These are phyloP conservation scores for Tylochromis polylepis DNA, from an alignment of 2,113 vertebrate species.

Conservation along the genomic window DNA sequence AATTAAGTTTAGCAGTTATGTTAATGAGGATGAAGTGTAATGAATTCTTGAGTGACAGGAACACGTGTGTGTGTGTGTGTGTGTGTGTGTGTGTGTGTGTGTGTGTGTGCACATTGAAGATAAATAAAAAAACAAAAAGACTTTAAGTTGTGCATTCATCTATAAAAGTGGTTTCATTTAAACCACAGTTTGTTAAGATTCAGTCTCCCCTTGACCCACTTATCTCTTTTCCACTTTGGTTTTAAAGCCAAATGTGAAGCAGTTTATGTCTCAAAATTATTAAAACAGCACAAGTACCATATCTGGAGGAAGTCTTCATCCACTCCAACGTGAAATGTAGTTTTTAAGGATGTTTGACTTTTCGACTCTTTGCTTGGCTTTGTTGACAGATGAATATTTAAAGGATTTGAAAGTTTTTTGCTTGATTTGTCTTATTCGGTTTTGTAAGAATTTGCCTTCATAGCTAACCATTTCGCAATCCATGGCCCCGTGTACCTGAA, in stretches of 20 bases:
- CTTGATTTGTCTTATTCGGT: not conserved
- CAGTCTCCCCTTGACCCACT: no score
- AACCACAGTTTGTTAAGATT: not conserved
- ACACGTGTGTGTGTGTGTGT: no score
- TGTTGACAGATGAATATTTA: not conserved
- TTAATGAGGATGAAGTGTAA: not conserved
- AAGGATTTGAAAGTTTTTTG: not conserved
- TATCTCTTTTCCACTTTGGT: not conserved
- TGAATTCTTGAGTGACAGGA: no score
- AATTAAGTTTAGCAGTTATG: not conserved
- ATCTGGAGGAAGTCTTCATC: not conserved
- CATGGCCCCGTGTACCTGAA: not conserved
- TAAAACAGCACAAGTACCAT: not conserved
- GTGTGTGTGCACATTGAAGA: not conserved
- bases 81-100: not conserved
- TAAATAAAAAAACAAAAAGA: accelerated
- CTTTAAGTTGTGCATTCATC: not conserved
- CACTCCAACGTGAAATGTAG: accelerated
- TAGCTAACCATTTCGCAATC: not conserved
- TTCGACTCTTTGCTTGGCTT: accelerated
- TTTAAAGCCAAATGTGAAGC: not conserved
- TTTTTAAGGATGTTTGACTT: not conserved
- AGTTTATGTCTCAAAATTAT: not conserved
- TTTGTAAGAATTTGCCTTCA: not conserved
- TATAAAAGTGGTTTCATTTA: not conserved